Conservation (phyloP, 37 sponge, comb jelly and placozoan species). For the Ephydatia muelleri region DNA sequence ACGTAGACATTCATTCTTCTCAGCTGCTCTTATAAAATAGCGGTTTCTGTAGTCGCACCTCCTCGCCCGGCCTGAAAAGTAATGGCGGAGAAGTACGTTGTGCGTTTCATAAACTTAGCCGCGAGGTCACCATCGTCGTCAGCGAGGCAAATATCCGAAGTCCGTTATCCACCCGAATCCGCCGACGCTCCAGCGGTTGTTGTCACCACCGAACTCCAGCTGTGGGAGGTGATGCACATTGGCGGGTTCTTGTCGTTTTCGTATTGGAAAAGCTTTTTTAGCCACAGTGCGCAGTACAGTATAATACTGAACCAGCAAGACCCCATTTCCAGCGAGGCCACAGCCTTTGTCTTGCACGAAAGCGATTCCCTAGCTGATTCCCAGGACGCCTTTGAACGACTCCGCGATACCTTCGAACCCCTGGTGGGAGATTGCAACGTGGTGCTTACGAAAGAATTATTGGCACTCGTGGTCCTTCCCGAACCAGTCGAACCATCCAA, state of each 20-base stretch:
- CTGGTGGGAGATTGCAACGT: constrained; percentile 18
- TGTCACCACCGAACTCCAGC: background rate
- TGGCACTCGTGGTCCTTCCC: background rate
- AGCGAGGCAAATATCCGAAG: background rate
- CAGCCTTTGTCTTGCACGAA: background rate
- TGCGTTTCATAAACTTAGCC: background rate
- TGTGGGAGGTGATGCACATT: constrained; percentile 9
- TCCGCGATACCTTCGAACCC: constrained; percentile 3
- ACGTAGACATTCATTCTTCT: background rate
- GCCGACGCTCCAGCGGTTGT: background rate
- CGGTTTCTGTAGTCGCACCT: no score
- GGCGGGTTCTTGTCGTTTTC: constrained; percentile 10
- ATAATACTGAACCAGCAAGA: constrained; percentile 5
- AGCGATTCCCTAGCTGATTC: background rate
- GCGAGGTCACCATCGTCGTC: background rate
- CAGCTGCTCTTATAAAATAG: constrained; percentile 9
- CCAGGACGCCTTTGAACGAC: background rate
- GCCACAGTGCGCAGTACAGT: background rate
- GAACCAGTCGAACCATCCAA: background rate
- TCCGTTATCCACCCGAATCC: background rate
- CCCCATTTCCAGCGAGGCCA: background rate
- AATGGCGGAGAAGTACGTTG: background rate
- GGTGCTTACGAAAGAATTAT: constrained; percentile 2
- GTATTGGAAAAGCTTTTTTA: constrained; percentile 28
- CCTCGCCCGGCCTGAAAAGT: background rate